Conservation (phyloP, 2,113 vertebrate genomes). For the Cololabis saira region DNA sequence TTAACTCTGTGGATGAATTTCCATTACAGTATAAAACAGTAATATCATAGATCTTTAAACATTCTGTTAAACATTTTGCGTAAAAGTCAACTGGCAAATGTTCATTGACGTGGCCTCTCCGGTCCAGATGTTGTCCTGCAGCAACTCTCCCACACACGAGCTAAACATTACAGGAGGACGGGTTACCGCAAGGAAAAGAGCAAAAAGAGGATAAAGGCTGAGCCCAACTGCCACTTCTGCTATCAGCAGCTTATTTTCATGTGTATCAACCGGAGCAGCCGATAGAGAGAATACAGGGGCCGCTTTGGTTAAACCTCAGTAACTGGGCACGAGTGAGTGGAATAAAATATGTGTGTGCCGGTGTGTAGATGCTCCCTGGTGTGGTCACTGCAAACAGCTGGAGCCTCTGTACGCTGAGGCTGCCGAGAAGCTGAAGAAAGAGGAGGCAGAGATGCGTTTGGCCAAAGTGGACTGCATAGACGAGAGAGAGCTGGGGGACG, state of each 20-base stretch:
- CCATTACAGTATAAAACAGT: no score
- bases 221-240: conserved; percentile 40
- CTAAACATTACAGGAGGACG: background rate
- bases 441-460: conserved; percentile 69
- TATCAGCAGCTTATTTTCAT: conserved; percentile 69
- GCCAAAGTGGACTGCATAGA: conserved; percentile 87
- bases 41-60: no score
- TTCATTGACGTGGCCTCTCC: conserved; percentile 26
- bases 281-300: conserved; percentile 22
- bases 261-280: conserved; percentile 22
- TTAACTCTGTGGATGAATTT: no score
- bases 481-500: conserved; percentile 80
- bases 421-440: conserved; percentile 77
- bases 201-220: background rate
- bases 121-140: conserved; percentile 57
- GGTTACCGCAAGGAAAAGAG: conserved; percentile 3
- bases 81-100: no score
- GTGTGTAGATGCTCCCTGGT: conserved; percentile 89
- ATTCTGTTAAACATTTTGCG: no score
- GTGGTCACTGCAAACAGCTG: conserved; percentile 86
- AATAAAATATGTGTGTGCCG: conserved; percentile 11
- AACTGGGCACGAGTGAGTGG: no score
- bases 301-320: background rate
- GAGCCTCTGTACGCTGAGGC: conserved; percentile 85
- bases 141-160: conserved; percentile 64